Base-by-base conservation (phyloP, 2,888 invertebrate genomes). In the Pherbina coryleti region DNA sequence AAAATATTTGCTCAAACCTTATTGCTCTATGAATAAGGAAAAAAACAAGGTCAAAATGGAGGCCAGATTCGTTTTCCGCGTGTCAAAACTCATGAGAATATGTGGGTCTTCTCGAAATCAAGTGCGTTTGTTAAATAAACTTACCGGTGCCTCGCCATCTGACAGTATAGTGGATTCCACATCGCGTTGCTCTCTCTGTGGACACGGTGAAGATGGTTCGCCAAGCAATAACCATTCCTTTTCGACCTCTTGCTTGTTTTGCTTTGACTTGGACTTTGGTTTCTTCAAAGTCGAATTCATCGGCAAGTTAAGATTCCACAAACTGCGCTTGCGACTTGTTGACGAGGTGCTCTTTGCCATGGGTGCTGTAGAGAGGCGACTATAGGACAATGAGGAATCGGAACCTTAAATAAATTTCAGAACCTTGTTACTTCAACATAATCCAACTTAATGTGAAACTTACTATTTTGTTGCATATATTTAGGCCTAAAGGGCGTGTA, bases 221-320 rank as follows among this genome's bases (percentile, higher is more conserved):
- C 90, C 90, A 37, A 90, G 81, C 9, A 90, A 83, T 7, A 90
- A 79, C 90, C 90, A 90, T 78, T 90, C 90, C 79, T 89, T 88
- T 79, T 90, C 90, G 25, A 89, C 85, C 78, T 90, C 89, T 34
- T 88, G 85, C 25, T 88, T 88, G 11, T 85, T 86, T 66, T 86
- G 85, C 78, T 85, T 86, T 5, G 84, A 78, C 78, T 85, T 86
- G 5, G 82, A 80, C 79, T 86, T 89, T 1, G 86, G 83, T 62
- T 85, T 88, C 78, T 86, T 89, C 11, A 82, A 9, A 3, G 82
- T 84, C 11, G 82, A 74, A 73, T 87, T 88, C 77, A 87, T 89
- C 66, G 85, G 83, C 34, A 88, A 79, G 60, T 87, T 86, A 9
- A 88, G 84, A 70, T 88, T 89, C 89, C 88, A 89, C 4, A 88